Evolutionary conservation across 2,888 invertebrate genomes (phyloP).

Genomic region (Keiferia lycopersicella): DNA sequence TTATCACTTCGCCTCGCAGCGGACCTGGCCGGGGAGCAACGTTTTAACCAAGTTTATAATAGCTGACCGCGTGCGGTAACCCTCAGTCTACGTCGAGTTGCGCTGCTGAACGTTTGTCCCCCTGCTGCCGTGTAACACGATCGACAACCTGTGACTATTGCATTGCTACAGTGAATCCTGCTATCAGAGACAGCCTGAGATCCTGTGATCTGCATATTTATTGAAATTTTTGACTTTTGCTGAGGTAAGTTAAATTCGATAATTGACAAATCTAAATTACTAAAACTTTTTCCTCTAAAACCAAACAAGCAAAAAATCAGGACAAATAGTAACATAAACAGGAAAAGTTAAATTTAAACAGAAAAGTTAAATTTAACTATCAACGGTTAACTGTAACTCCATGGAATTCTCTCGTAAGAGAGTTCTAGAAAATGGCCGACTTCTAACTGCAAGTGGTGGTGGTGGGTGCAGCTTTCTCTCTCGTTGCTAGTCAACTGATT

Average conservation of each 20-base stretch:
- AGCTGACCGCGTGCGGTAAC: constrained; percentile 58
- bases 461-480: constrained; percentile 64
- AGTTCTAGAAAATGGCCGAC: constrained; percentile 69
- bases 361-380: constrained; percentile 24
- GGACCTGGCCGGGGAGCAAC: constrained; percentile 54
- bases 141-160: constrained; percentile 33
- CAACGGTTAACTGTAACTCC: constrained; percentile 2
- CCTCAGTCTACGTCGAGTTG: constrained; percentile 72
- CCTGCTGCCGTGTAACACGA: constrained; percentile 47
- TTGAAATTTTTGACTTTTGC: constrained; percentile 40
- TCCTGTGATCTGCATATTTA: constrained; percentile 44
- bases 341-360: background rate
- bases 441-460: constrained; percentile 42
- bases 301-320: background rate
- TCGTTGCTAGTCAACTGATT: constrained; percentile 32
- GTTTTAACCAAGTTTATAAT: constrained; percentile 71
- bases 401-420: constrained; percentile 39
- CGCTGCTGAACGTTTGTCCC: constrained; percentile 51
- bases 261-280: background rate
- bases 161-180: constrained; percentile 50
- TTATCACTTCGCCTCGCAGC: background rate
- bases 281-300: background rate
- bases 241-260: constrained; percentile 56
- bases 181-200: constrained; percentile 45
- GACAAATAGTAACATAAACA: constrained; percentile 7